phyloP scores from a whole-genome alignment of 2,113 vertebrate species.

The Triplophysa dalaica region DNA sequence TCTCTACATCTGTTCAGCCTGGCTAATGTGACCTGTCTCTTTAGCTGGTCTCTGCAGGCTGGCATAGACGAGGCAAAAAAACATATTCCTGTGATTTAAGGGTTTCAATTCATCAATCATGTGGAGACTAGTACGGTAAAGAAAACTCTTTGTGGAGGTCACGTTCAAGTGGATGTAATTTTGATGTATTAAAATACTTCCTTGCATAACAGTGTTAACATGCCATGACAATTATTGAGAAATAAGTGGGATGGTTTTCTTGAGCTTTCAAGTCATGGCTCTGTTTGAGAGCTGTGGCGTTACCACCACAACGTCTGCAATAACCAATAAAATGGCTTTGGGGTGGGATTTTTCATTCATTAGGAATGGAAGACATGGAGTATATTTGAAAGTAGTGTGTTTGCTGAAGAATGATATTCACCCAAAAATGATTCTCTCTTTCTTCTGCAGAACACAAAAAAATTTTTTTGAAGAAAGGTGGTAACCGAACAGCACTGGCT shows the following conservation, averaged over 20 bases:
- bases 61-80: slow-evolving; percentile 8
- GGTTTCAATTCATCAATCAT: slow-evolving; percentile 44
- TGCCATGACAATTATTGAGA: too few species aligned
- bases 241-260: too few species aligned
- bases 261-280: not conserved
- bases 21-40: slow-evolving; percentile 69
- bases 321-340: not conserved
- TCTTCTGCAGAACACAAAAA: too few species aligned
- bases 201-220: not conserved
- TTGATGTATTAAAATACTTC: not conserved
- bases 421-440: too few species aligned
- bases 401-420: too few species aligned
- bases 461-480: too few species aligned
- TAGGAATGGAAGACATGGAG: too few species aligned
- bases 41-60: slow-evolving; percentile 53
- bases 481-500: too few species aligned
- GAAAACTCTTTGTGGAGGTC: not conserved
- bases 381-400: too few species aligned
- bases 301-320: too few species aligned
- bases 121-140: slow-evolving; percentile 18
- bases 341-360: too few species aligned
- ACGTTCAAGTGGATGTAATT: not conserved
- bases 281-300: not conserved
- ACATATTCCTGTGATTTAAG: slow-evolving; percentile 26
- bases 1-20: slow-evolving; percentile 64